These are phyloP conservation scores for Myodes glareolus DNA, from an alignment of 2,113 vertebrate species.

Conservation along the genomic window DNA sequence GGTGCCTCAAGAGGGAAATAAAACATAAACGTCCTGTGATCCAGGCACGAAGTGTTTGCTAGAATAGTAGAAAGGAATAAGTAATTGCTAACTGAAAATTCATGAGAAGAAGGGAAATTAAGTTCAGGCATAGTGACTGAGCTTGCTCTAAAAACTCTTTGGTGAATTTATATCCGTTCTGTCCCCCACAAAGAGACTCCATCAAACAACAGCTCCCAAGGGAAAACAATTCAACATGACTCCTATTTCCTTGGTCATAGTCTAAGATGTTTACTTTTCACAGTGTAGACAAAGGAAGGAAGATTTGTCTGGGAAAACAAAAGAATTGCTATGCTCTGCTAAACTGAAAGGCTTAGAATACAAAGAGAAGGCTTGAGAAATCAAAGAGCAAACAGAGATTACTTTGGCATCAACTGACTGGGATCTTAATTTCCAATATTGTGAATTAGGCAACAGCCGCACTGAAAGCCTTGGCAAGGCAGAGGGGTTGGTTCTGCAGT, in stretches of 20 bases:
- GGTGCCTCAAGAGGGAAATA: not conserved
- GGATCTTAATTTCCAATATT: not conserved
- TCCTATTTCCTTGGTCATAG: not conserved
- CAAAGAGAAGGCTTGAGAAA: conserved; percentile 46
- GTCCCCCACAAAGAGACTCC: not conserved
- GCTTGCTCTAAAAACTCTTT: conserved; percentile 27
- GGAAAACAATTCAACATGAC: conserved; percentile 16
- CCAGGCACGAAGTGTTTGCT: not conserved
- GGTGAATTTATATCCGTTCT: conserved; percentile 1
- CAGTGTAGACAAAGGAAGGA: conserved; percentile 52
- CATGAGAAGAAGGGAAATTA: conserved; percentile 33
- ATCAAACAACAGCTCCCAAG: conserved; percentile 41
- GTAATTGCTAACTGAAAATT: not conserved
- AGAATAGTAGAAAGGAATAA: not conserved
- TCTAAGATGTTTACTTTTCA: conserved; percentile 66
- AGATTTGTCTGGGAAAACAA: conserved; percentile 36
- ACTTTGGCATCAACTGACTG: not conserved
- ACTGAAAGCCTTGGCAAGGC: not conserved
- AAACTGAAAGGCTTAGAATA: not conserved
- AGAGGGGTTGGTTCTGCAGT: not conserved
- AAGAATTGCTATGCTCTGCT: conserved; percentile 16
- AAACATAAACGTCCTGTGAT: fast-evolving
- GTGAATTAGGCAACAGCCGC: not conserved
- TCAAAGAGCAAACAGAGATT: conserved; percentile 32
- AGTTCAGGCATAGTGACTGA: not conserved